phyloP scores from a whole-genome alignment of 2,888 invertebrate species.

The Pilophorus perplexus region DNA sequence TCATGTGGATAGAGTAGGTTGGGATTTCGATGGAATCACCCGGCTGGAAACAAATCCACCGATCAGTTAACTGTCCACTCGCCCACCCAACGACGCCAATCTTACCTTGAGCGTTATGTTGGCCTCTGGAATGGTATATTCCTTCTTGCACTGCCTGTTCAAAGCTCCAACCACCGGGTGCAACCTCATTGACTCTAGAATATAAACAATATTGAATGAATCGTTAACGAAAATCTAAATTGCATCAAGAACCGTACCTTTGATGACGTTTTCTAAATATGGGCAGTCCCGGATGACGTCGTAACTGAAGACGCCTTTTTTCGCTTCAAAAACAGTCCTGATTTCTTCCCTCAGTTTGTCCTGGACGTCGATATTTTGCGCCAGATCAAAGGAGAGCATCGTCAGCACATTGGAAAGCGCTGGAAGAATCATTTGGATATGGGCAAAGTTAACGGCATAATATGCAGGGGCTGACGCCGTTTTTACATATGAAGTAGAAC shows the following conservation, averaged over 20 bases:
- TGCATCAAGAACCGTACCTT: too few relatives aligned
- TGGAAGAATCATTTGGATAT: too few relatives aligned
- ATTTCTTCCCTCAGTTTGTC: slow-evolving; percentile 39
- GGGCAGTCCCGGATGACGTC: slow-evolving; percentile 38
- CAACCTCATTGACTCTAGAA: slow-evolving; percentile 33
- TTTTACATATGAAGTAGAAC: too few relatives aligned
- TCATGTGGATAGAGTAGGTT: slow-evolving; percentile 18
- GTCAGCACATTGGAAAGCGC: background rate
- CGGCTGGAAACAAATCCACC: background rate
- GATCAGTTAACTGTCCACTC: too few relatives aligned
- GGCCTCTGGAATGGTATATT: slow-evolving; percentile 22
- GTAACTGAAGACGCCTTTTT: slow-evolving; percentile 31
- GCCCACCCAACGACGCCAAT: too few relatives aligned
- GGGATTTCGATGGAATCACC: slow-evolving; percentile 23
- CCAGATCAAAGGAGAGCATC: slow-evolving; percentile 19
- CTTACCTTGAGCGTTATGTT: slow-evolving; percentile 20
- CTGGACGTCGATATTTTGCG: slow-evolving; percentile 27
- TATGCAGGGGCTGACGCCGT: too few relatives aligned
- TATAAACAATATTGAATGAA: too few relatives aligned
- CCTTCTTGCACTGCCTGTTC: slow-evolving; percentile 30
- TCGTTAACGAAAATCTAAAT: too few relatives aligned
- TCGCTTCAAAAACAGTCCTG: background rate
- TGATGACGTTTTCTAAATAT: slow-evolving; percentile 40
- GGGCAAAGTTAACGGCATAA: too few relatives aligned
- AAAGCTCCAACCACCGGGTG: slow-evolving; percentile 17